These are phyloP conservation scores for Drosophila phalerata DNA, from an alignment of 2,888 invertebrate species.

Conservation along the genomic window DNA sequence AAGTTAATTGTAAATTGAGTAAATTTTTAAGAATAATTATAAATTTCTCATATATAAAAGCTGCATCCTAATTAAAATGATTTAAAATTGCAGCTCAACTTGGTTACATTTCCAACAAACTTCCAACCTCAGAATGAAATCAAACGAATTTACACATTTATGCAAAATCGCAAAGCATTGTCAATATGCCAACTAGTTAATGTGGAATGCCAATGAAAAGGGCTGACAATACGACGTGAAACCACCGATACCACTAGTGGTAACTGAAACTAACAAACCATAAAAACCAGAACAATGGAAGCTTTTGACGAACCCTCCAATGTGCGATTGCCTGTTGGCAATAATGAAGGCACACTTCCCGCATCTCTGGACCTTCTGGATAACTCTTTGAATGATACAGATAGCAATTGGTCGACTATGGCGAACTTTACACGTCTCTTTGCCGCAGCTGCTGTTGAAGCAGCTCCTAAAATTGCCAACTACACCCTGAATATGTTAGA, in stretches of 20 bases:
- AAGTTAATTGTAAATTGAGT: too few species aligned
- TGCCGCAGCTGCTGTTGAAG: constrained; percentile 39
- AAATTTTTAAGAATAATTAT: background rate
- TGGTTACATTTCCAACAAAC: background rate
- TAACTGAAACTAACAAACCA: background rate
- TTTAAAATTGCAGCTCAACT: constrained; percentile 19
- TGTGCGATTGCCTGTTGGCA: constrained; percentile 19
- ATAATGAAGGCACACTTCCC: background rate
- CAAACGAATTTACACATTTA: constrained; percentile 23
- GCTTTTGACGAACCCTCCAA: constrained; percentile 16
- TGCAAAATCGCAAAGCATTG: background rate
- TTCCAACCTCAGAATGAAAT: constrained; percentile 3
- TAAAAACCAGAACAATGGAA: constrained; percentile 33
- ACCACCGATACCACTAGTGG: background rate
- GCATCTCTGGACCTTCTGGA: constrained; percentile 13
- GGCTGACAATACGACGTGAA: background rate
- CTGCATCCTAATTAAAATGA: background rate
- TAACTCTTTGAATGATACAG: constrained; percentile 33
- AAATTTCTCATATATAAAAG: background rate
- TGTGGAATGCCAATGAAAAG: background rate
- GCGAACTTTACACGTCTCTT: constrained; percentile 62
- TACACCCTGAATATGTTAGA: constrained; percentile 68
- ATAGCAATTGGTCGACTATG: constrained; percentile 55
- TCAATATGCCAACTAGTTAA: constrained; percentile 32
- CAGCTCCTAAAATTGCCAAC: constrained; percentile 64